These are phyloP conservation scores for Sminthopsis crassicaudata DNA, from an alignment of 2,113 vertebrate species.

Conservation along the genomic window DNA sequence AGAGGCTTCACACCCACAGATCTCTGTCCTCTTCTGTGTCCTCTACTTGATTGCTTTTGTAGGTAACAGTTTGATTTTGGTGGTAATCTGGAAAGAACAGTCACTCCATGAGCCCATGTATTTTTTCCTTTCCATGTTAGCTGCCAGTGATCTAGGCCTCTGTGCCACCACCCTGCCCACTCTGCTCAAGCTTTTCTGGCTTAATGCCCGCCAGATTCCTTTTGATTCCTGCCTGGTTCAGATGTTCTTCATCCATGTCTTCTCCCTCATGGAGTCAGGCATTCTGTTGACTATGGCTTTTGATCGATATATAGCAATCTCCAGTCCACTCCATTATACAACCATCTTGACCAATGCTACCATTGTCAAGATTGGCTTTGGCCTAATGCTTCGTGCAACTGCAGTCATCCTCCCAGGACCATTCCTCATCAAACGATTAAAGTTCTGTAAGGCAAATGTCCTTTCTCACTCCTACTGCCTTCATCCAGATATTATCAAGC, in stretches of 20 bases:
- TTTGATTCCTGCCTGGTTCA: constrained; percentile 55
- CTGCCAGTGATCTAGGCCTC: constrained; percentile 53
- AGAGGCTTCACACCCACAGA: constrained; percentile 49
- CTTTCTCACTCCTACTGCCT: constrained; percentile 60
- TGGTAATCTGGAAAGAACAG: constrained; percentile 18
- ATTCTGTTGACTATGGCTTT: constrained; percentile 41
- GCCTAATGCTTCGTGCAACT: background rate
- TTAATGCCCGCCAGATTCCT: constrained; percentile 39
- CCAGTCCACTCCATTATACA: constrained; percentile 46
- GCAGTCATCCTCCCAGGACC: background rate
- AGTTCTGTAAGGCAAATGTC: constrained; percentile 16
- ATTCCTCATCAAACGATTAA: constrained; percentile 20
- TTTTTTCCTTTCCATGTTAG: constrained; percentile 55
- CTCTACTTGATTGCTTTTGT: constrained; percentile 25
- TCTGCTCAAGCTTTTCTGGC: constrained; percentile 57
- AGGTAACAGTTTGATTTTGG: constrained; percentile 53
- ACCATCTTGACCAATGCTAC: constrained; percentile 14
- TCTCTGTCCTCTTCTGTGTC: constrained; percentile 60
- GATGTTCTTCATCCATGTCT: constrained; percentile 59
- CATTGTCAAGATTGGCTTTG: background rate
- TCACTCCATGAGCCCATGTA: constrained; percentile 62
- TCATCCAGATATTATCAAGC: constrained; percentile 28
- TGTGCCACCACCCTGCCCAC: constrained; percentile 58
- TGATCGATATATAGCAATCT: constrained; percentile 53
- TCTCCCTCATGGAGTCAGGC: constrained; percentile 24